Percentiles rank a stretch among this genome's conserved stretches.
These are phyloP conservation scores for Anagyrus pseudococci DNA, from an alignment of 2,888 invertebrate genomes.

Conservation along the genomic window DNA sequence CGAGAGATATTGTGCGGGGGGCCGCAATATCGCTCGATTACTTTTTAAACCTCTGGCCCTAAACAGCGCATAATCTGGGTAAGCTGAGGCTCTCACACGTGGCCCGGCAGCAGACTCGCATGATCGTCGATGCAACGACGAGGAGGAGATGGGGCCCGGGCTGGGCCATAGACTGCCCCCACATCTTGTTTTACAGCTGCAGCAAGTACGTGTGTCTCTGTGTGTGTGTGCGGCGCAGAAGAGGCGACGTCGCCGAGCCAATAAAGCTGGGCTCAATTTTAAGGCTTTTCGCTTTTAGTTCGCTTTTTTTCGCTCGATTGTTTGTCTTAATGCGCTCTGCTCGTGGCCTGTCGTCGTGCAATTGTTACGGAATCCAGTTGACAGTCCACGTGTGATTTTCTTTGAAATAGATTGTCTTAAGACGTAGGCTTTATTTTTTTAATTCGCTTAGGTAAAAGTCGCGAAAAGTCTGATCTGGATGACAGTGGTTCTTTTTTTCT, in stretches of 20 bases:
- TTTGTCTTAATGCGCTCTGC: slow-evolving; percentile 16
- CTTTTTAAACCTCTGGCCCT: slow-evolving; percentile 5
- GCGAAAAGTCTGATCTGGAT: not conserved
- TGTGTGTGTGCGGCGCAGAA: too few relatives aligned
- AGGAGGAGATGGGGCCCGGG: too few relatives aligned
- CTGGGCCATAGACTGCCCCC: too few relatives aligned
- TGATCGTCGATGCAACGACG: too few relatives aligned
- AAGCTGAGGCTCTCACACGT: slow-evolving; percentile 36
- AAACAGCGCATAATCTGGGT: too few relatives aligned
- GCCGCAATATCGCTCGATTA: slow-evolving; percentile 9
- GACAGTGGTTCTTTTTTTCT: too few relatives aligned
- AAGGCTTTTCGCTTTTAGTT: slow-evolving; percentile 13
- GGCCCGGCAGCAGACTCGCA: slow-evolving; percentile 22
- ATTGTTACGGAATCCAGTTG: slow-evolving; percentile 19
- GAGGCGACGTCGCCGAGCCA: slow-evolving; percentile 24
- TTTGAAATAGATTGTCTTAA: slow-evolving; percentile 22
- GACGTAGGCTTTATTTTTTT: slow-evolving; percentile 1
- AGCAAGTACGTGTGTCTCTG: too few relatives aligned
- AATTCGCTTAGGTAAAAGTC: not conserved
- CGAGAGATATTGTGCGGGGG: slow-evolving; percentile 36
- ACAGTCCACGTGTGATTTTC: slow-evolving; percentile 29
- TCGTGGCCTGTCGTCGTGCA: slow-evolving; percentile 22
- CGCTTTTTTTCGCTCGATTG: slow-evolving; percentile 14
- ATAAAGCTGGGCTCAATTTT: slow-evolving; percentile 18
- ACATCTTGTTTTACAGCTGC: too few relatives aligned